phyloP scores from a whole-genome alignment of 2,113 vertebrate genomes.

The Cyphomyrus plagiostoma region DNA sequence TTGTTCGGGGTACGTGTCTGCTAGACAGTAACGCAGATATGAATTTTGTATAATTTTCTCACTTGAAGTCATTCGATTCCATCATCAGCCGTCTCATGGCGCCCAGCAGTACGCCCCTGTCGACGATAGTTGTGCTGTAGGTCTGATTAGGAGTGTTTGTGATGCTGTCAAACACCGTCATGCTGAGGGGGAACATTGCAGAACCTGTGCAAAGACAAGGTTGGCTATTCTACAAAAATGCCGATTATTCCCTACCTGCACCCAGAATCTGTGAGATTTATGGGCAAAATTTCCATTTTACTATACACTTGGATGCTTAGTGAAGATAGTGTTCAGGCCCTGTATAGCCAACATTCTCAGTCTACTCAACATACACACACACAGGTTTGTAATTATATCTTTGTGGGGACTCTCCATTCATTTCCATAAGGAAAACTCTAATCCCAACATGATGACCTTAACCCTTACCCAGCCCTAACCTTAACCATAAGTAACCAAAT shows the following conservation, averaged over 20 bases:
- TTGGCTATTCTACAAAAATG: neutral
- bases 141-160: neutral
- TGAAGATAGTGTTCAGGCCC: neutral
- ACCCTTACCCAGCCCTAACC: no score
- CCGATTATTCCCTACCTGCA: neutral
- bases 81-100: constrained; percentile 37
- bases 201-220: neutral
- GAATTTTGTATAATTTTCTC: constrained; percentile 15
- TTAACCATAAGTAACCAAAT: no score
- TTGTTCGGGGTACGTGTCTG: neutral
- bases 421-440: no score
- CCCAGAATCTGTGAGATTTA: neutral
- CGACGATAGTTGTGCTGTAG: constrained; percentile 18
- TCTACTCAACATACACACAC: neutral
- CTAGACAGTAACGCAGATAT: neutral
- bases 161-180: constrained; percentile 36
- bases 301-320: neutral
- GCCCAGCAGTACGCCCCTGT: constrained; percentile 41
- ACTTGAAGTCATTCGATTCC: constrained; percentile 32
- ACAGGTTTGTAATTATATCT: no score
- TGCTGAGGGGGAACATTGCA: neutral
- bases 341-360: neutral
- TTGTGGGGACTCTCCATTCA: no score
- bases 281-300: neutral
- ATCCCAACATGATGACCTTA: no score